Evolutionary conservation across 2,113 vertebrate genomes (phyloP).

Genomic region (Theristicus caerulescens): DNA sequence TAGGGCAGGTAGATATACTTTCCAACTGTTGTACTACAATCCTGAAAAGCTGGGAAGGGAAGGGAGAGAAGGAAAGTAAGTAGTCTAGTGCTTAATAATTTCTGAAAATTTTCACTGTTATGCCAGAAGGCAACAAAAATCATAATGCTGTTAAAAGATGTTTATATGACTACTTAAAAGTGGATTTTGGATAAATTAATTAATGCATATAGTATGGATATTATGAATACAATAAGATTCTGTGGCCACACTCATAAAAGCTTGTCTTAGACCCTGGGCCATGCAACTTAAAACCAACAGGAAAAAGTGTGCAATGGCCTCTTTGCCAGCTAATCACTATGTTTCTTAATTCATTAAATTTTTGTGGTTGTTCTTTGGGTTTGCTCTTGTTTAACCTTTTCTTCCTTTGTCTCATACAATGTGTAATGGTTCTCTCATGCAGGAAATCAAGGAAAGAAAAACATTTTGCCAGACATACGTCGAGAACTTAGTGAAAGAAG

Average conservation of each 20-base stretch:
- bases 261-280: background rate
- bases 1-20: background rate
- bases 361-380: background rate
- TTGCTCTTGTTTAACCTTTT: background rate
- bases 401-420: background rate
- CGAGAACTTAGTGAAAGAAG: conserved; percentile 83
- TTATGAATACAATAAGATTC: background rate
- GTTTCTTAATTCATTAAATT: background rate
- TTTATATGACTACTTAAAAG: background rate
- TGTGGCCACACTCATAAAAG: background rate
- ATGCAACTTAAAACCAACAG: background rate
- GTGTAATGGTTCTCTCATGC: background rate
- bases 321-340: background rate
- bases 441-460: conserved; percentile 80
- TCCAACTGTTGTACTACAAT: background rate
- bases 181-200: background rate
- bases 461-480: conserved; percentile 83
- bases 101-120: background rate
- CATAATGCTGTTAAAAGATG: background rate
- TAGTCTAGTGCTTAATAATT: background rate
- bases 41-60: background rate
- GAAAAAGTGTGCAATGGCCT: background rate
- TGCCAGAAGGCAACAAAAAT: background rate
- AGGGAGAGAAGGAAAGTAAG: background rate
- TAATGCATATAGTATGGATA: background rate